Evolutionary conservation across 2,888 invertebrate species (phyloP).

Genomic region (Phortica magna): DNA sequence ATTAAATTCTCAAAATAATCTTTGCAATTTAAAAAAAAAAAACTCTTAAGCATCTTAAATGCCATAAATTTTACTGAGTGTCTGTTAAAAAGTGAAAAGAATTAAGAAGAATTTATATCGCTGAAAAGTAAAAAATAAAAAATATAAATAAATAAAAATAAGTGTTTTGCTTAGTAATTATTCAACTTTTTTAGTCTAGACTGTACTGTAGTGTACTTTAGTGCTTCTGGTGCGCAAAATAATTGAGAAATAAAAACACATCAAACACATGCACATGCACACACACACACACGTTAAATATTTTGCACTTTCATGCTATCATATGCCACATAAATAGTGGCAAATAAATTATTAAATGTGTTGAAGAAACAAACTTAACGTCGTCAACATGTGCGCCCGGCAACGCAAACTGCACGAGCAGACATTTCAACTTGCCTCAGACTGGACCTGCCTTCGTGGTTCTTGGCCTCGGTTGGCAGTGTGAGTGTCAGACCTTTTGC

Average conservation of each 20-base stretch:
- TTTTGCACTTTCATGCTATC: conserved; percentile 51
- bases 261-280: not conserved
- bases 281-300: conserved; percentile 3
- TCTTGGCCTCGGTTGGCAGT: not conserved
- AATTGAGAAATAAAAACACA: not conserved
- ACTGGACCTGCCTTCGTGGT: conserved; percentile 35
- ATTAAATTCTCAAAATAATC: conserved; percentile 6
- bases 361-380: conserved; percentile 51
- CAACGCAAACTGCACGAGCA: conserved; percentile 2
- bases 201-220: conserved; percentile 12
- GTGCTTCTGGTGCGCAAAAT: not conserved
- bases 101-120: not conserved
- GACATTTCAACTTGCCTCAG: conserved; percentile 31
- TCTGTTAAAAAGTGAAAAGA: not conserved
- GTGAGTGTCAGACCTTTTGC: not conserved
- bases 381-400: conserved; percentile 21
- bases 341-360: conserved; percentile 68
- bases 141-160: not conserved
- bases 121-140: not conserved
- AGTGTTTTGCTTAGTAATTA: conserved; percentile 26
- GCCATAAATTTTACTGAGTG: conserved; percentile 11
- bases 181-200: conserved; percentile 27
- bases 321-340: conserved; percentile 69
- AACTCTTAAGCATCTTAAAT: conserved; percentile 17
- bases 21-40: not conserved